phyloP scores from a whole-genome alignment of 2,888 invertebrate species.

The Synanthedon formicaeformis region DNA sequence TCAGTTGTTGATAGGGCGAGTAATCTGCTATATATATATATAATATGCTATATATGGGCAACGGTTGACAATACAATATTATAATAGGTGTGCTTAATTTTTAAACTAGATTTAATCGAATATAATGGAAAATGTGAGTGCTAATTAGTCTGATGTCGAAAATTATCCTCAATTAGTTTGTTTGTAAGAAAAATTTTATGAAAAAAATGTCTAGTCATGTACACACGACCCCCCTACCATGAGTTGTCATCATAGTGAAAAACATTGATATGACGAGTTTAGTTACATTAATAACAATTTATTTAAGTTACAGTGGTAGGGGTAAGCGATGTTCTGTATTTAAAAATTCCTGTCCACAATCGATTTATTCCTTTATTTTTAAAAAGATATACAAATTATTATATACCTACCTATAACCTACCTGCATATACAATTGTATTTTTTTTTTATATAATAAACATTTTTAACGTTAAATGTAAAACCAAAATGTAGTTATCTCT shows the following conservation, averaged over 20 bases:
- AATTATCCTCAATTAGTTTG: background rate
- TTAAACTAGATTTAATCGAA: slow-evolving; percentile 27
- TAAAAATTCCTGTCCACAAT: background rate
- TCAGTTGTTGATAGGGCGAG: slow-evolving; percentile 62
- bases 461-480: background rate
- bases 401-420: background rate
- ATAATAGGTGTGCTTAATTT: slow-evolving; percentile 40
- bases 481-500: slow-evolving; percentile 17
- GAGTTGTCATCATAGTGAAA: too few species aligned
- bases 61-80: slow-evolving; percentile 62
- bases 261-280: too few species aligned
- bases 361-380: background rate
- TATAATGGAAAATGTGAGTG: slow-evolving; percentile 16
- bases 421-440: background rate
- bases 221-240: slow-evolving; percentile 1
- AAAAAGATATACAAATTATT: background rate
- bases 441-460: background rate
- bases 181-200: slow-evolving; percentile 2
- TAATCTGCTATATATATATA: slow-evolving; percentile 17
- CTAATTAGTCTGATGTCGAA: slow-evolving; percentile 22
- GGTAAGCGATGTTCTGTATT: background rate
- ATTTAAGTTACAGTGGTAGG: too few species aligned
- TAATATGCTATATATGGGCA: slow-evolving; percentile 29
- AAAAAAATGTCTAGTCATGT: slow-evolving; percentile 42
- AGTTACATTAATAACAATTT: too few species aligned